These are phyloP conservation scores for Ailuropoda melanoleuca DNA, from an alignment of 2,113 vertebrate genomes.

Conservation along the genomic window DNA sequence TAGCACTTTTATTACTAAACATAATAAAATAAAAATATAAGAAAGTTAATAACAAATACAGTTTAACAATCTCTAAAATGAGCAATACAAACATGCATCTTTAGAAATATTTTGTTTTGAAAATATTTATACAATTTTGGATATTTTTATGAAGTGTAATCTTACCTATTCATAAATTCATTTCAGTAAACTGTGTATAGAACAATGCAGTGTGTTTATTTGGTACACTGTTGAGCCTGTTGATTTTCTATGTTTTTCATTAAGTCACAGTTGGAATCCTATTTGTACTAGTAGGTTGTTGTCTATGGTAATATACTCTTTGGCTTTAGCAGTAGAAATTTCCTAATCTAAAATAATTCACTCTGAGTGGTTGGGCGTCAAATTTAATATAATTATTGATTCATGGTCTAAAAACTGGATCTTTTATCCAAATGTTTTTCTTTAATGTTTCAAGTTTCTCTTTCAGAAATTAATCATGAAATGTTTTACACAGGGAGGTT, in stretches of 20 bases:
- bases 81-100: background rate
- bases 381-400: background rate
- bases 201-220: background rate
- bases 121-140: slow-evolving; percentile 9
- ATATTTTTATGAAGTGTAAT: background rate
- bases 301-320: background rate
- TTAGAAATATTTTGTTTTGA: slow-evolving; percentile 7
- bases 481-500: background rate
- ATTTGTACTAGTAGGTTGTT: background rate
- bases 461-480: background rate
- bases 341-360: background rate
- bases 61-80: background rate
- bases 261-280: slow-evolving; percentile 12
- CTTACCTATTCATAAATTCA: background rate
- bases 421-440: background rate
- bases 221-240: background rate
- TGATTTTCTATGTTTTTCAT: slow-evolving; percentile 1
- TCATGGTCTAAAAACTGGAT: background rate
- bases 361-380: slow-evolving; percentile 12
- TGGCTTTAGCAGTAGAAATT: background rate
- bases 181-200: background rate
- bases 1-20: background rate
- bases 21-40: background rate
- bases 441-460: slow-evolving; percentile 10
- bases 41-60: background rate